Evolutionary conservation across 2,113 vertebrate genomes (phyloP).

Genomic region (Scortum barcoo): DNA sequence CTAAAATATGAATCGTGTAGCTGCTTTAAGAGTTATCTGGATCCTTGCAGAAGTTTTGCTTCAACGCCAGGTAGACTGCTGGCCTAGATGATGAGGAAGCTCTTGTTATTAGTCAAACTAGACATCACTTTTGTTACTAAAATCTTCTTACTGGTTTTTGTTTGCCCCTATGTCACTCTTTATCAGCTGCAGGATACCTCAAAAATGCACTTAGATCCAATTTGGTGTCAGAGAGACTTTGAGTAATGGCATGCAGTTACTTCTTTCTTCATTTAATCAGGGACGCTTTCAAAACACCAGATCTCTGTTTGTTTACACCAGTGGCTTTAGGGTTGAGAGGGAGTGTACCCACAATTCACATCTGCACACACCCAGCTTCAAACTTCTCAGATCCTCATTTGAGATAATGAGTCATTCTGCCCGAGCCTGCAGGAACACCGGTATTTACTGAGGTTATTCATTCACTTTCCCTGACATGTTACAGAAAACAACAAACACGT

Average conservation of each 20-base stretch:
- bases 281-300: constrained; percentile 1
- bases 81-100: not conserved
- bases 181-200: too few species aligned
- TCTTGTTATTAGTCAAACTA: not conserved
- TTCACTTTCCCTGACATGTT: not conserved
- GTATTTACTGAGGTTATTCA: constrained; percentile 37
- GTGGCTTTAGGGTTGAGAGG: not conserved
- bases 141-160: too few species aligned
- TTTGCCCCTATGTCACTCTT: too few species aligned
- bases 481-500: not conserved
- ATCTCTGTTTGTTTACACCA: not conserved
- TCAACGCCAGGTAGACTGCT: too few species aligned
- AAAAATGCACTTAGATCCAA: too few species aligned
- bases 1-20: too few species aligned
- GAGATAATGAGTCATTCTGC: not conserved
- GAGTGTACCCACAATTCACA: not conserved
- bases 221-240: too few species aligned
- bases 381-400: not conserved
- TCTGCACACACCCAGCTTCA: constrained; percentile 9
- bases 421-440: not conserved
- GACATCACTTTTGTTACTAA: not conserved
- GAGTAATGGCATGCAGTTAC: not conserved
- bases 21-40: too few species aligned
- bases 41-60: too few species aligned
- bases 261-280: not conserved